phyloP scores from a whole-genome alignment of 2,888 invertebrate genomes.

The Drosophila tripunctata region DNA sequence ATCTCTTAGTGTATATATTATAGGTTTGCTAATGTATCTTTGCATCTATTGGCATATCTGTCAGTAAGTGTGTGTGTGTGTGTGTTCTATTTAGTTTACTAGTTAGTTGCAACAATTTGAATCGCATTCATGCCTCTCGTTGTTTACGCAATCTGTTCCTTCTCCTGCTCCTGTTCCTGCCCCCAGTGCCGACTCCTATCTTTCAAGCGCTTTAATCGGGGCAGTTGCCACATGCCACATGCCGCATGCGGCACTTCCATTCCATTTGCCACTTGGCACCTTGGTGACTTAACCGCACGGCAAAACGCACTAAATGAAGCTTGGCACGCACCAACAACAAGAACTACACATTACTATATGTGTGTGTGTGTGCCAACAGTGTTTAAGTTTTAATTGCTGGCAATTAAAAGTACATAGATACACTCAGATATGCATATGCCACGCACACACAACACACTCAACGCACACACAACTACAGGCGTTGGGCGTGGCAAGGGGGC shows the following conservation, averaged over 20 bases:
- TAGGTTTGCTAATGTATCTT: conserved; percentile 1
- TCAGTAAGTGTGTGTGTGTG: conserved; percentile 12
- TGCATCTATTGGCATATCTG: neutral
- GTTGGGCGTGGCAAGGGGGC: conserved; percentile 3
- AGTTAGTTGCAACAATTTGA: conserved; percentile 35
- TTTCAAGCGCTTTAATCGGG: neutral
- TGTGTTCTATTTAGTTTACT: conserved; percentile 16
- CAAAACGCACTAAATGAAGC: conserved; percentile 73
- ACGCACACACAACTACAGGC: neutral
- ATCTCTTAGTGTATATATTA: neutral
- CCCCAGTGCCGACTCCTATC: neutral
- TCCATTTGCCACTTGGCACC: conserved; percentile 53
- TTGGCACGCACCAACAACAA: conserved; percentile 64
- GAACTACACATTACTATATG: too few relatives aligned
- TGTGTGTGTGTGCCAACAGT: conserved; percentile 47
- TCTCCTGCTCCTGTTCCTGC: neutral
- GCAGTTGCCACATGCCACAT: conserved; percentile 19
- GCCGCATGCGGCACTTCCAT: conserved; percentile 25
- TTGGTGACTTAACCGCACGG: conserved; percentile 65
- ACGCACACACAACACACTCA: conserved; percentile 18
- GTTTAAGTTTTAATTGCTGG: conserved; percentile 82
- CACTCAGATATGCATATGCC: conserved; percentile 62
- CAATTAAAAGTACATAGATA: conserved; percentile 81
- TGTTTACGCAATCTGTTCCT: conserved; percentile 57
- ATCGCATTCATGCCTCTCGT: conserved; percentile 27